phyloP scores from a whole-genome alignment of 2,888 invertebrate genomes.

The Tetanocera ferruginea region DNA sequence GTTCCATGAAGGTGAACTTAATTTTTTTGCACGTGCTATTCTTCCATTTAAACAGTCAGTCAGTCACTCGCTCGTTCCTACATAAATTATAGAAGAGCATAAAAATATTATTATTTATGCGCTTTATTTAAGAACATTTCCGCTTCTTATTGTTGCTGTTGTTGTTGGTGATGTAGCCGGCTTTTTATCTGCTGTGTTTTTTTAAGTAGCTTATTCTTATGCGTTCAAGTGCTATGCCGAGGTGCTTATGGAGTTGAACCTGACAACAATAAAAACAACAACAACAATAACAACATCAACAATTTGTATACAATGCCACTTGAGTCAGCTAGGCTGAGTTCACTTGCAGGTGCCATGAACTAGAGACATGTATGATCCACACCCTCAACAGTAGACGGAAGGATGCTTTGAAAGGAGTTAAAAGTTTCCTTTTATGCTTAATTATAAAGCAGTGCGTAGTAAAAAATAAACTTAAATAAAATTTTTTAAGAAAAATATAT shows the following conservation, averaged over 20 bases:
- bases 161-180: background rate
- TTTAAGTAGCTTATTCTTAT: background rate
- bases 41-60: background rate
- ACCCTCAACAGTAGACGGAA: no score
- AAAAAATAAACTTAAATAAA: no score
- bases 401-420: no score
- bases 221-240: slow-evolving; percentile 18
- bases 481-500: no score
- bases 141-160: slow-evolving; percentile 1
- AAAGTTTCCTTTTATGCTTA: no score
- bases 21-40: slow-evolving; percentile 1
- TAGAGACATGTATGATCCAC: no score
- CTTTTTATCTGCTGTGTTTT: slow-evolving; percentile 16
- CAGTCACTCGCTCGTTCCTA: background rate
- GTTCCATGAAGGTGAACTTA: background rate
- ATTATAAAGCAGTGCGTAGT: no score
- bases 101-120: slow-evolving; percentile 7
- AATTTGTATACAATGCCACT: background rate
- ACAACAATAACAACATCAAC: background rate
- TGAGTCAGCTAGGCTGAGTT: background rate
- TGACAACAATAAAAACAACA: background rate
- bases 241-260: background rate
- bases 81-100: background rate
- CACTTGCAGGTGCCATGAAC: background rate
- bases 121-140: slow-evolving; percentile 18